phyloP scores from a whole-genome alignment of 2,888 invertebrate genomes.

The Danaus chrysippus region DNA sequence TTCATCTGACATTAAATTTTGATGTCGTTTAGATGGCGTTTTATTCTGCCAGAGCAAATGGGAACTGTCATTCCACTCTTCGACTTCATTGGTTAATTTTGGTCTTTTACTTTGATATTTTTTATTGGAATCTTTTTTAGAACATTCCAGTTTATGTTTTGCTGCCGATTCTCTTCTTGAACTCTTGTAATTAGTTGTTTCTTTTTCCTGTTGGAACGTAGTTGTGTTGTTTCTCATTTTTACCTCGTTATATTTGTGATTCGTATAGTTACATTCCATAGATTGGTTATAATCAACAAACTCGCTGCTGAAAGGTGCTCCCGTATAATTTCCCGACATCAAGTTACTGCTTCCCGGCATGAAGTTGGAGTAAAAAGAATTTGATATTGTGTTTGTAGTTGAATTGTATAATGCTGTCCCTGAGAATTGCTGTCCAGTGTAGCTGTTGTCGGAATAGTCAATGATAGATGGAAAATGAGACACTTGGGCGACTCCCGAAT shows the following conservation, averaged over 20 bases:
- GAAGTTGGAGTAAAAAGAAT: constrained; percentile 71
- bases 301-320: constrained; percentile 63
- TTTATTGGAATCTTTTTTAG: constrained; percentile 69
- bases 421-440: constrained; percentile 64
- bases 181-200: constrained; percentile 53
- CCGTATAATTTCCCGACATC: constrained; percentile 64
- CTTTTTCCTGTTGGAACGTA: constrained; percentile 59
- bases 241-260: constrained; percentile 68
- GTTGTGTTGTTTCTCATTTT: constrained; percentile 64
- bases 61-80: constrained; percentile 65
- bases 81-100: constrained; percentile 57
- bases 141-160: constrained; percentile 71
- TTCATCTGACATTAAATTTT: constrained; percentile 62
- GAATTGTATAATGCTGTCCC: constrained; percentile 69
- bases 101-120: constrained; percentile 67
- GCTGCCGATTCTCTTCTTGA: constrained; percentile 62
- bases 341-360: constrained; percentile 66
- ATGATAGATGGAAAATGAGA: constrained; percentile 71
- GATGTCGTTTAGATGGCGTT: constrained; percentile 52
- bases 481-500: constrained; percentile 67
- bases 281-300: constrained; percentile 70
- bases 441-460: constrained; percentile 67
- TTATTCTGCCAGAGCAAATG: constrained; percentile 69
- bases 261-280: constrained; percentile 65
- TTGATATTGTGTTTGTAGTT: constrained; percentile 69